Evolutionary conservation across 2,113 vertebrate genomes (phyloP).

Genomic region (Anguilla rostrata): DNA sequence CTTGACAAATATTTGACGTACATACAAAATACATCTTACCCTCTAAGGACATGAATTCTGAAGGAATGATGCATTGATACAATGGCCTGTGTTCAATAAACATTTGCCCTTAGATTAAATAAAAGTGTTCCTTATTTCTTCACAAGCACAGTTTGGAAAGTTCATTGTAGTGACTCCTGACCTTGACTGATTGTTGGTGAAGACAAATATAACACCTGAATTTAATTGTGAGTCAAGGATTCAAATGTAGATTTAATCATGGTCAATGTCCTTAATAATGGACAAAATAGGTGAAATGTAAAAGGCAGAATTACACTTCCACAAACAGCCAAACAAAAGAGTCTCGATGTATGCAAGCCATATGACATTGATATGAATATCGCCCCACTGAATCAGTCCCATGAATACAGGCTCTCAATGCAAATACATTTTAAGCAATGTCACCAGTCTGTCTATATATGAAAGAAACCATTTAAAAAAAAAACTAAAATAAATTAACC

Average conservation of each 20-base stretch:
- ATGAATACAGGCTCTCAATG: neutral
- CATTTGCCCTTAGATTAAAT: neutral
- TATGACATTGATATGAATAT: neutral
- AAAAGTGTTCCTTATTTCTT: neutral
- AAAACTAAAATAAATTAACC: neutral
- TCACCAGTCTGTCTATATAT: neutral
- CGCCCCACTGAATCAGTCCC: neutral
- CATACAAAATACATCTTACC: neutral
- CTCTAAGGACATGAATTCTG: neutral
- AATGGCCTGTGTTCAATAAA: neutral
- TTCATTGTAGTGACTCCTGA: neutral
- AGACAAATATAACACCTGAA: too few species aligned
- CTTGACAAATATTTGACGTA: neutral
- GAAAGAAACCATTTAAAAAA: neutral
- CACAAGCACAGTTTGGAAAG: neutral
- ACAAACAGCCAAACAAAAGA: neutral
- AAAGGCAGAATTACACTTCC: neutral
- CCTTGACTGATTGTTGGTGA: too few species aligned
- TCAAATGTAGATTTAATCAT: too few species aligned
- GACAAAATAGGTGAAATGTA: too few species aligned
- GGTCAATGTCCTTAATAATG: too few species aligned
- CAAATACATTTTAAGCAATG: neutral
- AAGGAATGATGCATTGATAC: neutral
- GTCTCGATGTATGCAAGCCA: neutral
- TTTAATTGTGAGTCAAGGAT: neutral